Evolutionary conservation across 2,797 vertebrate species (phyloP), one percentile per base, ranked within the genome.

Genomic region (Karalla daura): DNA sequence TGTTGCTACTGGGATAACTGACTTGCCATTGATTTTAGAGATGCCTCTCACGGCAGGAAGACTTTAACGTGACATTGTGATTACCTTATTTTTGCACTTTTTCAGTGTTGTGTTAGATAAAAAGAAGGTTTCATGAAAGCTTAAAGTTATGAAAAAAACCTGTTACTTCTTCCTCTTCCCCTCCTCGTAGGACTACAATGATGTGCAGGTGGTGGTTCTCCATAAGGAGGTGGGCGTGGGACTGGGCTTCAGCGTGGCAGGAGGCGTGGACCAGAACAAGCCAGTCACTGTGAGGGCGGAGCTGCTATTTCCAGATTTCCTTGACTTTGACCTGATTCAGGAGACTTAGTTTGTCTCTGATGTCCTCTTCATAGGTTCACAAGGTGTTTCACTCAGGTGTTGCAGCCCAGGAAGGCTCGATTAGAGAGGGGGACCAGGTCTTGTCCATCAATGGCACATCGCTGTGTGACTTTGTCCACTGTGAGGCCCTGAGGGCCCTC

Each of bases 181-280:
- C 12, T 61, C 27, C 62, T 51, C 61, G 25, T 70, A 95, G 94
- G 88, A 92, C 51, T 92, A 86, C 51, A 68, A 92, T 1, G 92
- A 93, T 5, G 90, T 95, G 18, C 89, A 94, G 41, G 94, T 95
- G 58, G 92, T 93, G 51, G 94, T 95, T 62, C 90, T 95, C 27
- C 94, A 95, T 70, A 95, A 95, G 71, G 94, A 95, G 3, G 51
- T 91, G 6, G 94, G 92, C 27, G 83, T 84, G 15, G 94, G 94
- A 27, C 87, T 95, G 11, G 94, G 94, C 55, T 95, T 95, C 85
- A 95, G 93, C 58, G 44, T 95, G 54, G 94, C 94, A 27, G 94
- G 94, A 56, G 95, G 95, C 4, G 74, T 86, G 51, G 95, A 95
- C 80, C 94, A 95, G 79, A 95, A 91, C 80, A 94, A 94, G 55